A percentile compares a stretch with the other conserved stretches of the same genome.
phyloP scores from a whole-genome alignment of 2,888 invertebrate genomes.

The Anthoptus insignis region DNA sequence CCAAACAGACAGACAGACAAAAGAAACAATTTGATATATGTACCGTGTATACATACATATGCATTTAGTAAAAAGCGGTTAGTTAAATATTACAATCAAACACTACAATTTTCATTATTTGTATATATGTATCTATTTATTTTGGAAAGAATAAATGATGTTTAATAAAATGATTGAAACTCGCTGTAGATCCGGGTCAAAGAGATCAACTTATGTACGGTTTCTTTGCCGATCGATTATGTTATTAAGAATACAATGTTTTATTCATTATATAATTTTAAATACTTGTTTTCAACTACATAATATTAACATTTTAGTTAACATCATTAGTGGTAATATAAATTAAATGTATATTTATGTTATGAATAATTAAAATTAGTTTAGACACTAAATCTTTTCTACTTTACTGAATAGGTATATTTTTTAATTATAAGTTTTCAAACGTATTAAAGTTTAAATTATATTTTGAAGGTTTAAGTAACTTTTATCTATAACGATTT shows the following conservation, averaged over 20 bases:
- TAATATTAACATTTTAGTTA: background rate
- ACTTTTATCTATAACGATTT: too few species aligned
- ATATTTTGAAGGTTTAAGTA: too few species aligned
- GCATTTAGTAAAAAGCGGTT: too few species aligned
- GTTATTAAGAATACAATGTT: constrained; percentile 49
- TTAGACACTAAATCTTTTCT: too few species aligned
- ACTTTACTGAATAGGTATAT: too few species aligned
- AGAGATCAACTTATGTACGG: constrained; percentile 67
- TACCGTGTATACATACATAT: too few species aligned
- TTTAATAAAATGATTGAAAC: constrained; percentile 41
- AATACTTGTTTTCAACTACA: constrained; percentile 4
- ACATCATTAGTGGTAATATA: background rate
- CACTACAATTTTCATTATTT: background rate
- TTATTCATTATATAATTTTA: constrained; percentile 49
- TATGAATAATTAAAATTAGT: background rate
- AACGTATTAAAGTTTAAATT: too few species aligned
- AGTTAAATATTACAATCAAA: too few species aligned
- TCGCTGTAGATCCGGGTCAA: constrained; percentile 77
- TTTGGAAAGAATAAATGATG: constrained; percentile 1
- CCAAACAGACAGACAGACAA: too few species aligned
- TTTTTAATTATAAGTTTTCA: too few species aligned
- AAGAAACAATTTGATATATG: too few species aligned
- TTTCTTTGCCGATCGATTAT: constrained; percentile 55
- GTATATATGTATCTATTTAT: background rate
- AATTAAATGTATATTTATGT: background rate